Conservation (phyloP, 2,113 vertebrate species). For the Serilophus lunatus region DNA sequence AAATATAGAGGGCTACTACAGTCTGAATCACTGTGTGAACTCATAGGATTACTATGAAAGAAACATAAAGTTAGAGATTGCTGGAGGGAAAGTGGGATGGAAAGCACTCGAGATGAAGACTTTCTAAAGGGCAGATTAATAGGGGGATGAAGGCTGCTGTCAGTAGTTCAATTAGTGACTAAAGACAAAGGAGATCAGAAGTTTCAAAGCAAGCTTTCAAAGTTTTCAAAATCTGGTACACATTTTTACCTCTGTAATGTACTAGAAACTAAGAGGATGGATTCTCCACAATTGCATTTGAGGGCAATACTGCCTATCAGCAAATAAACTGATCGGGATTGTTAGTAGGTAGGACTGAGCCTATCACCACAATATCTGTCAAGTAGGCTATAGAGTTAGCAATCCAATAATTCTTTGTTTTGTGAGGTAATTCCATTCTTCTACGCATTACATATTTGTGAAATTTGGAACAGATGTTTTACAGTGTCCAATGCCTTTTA, state of each 20-base stretch:
- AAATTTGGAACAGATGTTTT: background rate
- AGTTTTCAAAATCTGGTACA: background rate
- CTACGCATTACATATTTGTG: background rate
- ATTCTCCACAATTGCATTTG: background rate
- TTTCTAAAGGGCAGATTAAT: background rate
- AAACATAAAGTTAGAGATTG: background rate
- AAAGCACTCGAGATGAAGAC: background rate
- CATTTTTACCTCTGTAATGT: background rate
- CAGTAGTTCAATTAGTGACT: background rate
- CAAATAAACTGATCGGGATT: background rate
- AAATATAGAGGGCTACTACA: background rate
- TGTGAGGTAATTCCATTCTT: background rate
- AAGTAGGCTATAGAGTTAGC: background rate
- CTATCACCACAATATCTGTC: background rate
- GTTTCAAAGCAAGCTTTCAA: background rate
- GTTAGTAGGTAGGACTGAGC: background rate
- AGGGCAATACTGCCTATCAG: background rate
- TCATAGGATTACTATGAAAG: background rate
- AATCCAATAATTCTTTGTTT: background rate
- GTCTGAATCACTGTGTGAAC: background rate
- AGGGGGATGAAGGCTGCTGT: background rate
- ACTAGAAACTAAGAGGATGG: background rate
- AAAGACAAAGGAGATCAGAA: background rate
- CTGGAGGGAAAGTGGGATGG: background rate
- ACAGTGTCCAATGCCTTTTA: constrained; percentile 30